Evolutionary conservation across 2,888 invertebrate genomes (phyloP), one percentile per base, ranked within the genome.

Genomic region (Drosophila recens): DNA sequence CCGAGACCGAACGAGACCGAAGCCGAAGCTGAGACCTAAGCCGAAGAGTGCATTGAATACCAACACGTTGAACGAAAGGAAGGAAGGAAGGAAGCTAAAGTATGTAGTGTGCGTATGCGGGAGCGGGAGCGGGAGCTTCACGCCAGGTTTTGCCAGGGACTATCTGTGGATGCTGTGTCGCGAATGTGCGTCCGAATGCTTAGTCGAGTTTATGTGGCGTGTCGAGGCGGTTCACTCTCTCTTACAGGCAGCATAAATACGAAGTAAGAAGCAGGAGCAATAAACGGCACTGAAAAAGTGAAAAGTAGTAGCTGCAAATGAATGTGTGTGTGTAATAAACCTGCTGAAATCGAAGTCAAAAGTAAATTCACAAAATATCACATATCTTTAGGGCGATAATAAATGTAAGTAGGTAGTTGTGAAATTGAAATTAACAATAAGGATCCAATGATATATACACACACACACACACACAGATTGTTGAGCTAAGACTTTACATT

Each of bases 181-280:
- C 23, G 17, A 17, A 17, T 23, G 4, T 23, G 42, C 10, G 33
- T 53, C 9, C 38, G 33, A 15, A 10, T 9, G 36, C 61, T 75
- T 62, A 74, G 79, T 79, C 69, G 42, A 62, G 49, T 74, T 69
- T 58, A 48, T 48, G 58, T 51, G 43, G 58, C 53, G 62, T 56
- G 53, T 51, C 43, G 36, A 45, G 56, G 48, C 59, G 69, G 69
- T 59, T 75, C 57, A 53, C 17, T 43, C 30, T 43, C 30, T 33
- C 40, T 49, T 30, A 36, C 30, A 40, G 10, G 30, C 45, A 52
- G n/a, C 17, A 20, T 20, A 23, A 15, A n/a, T 53, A 34, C n/a
- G n/a, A 23, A 45, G 17, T n/a, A 20, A 27, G 13, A 34, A 15
- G 13, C 27, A 15, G 4, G 1, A 30, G 13, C 10, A 59, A 38